Conservation (phyloP, 2,113 vertebrate genomes). For the Benitochromis conjunctus region DNA sequence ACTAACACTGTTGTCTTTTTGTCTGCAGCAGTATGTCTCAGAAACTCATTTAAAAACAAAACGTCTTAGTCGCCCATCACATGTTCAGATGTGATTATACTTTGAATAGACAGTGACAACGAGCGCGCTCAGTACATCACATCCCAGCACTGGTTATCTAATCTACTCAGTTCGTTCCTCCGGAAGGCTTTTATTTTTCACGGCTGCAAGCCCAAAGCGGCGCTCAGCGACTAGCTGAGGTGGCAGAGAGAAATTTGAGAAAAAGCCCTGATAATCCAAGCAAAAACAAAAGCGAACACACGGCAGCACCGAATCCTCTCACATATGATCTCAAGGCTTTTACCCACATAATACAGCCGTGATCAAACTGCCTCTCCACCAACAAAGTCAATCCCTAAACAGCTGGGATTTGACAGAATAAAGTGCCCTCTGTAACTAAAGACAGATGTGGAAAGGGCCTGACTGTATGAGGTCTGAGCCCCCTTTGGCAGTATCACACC, state of each 20-base stretch:
- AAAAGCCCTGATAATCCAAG: neutral
- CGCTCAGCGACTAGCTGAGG: slow-evolving; percentile 5
- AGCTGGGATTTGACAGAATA: slow-evolving; percentile 49
- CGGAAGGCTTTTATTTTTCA: slow-evolving; percentile 44
- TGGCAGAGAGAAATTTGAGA: neutral
- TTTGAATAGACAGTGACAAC: neutral
- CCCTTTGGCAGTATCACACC: slow-evolving; percentile 20
- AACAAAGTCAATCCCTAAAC: slow-evolving; percentile 59
- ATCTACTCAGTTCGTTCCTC: slow-evolving; percentile 60
- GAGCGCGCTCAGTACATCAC: slow-evolving; percentile 1
- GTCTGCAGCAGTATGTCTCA: slow-evolving; percentile 14
- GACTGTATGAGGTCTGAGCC: slow-evolving; percentile 43
- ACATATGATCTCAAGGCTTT: slow-evolving; percentile 21
- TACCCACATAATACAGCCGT: neutral
- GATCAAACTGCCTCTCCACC: slow-evolving; percentile 29
- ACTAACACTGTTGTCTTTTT: slow-evolving; percentile 18
- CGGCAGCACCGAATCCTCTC: slow-evolving; percentile 1
- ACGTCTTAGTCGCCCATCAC: neutral
- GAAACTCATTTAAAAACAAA: neutral
- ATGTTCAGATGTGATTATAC: neutral
- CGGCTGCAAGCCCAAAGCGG: slow-evolving; percentile 15
- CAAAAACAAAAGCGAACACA: neutral
- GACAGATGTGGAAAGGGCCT: slow-evolving; percentile 62
- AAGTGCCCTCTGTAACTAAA: slow-evolving; percentile 62
- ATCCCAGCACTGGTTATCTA: slow-evolving; percentile 47